Conservation (phyloP, 2,113 vertebrate genomes). For the Vulpes lagopus region DNA sequence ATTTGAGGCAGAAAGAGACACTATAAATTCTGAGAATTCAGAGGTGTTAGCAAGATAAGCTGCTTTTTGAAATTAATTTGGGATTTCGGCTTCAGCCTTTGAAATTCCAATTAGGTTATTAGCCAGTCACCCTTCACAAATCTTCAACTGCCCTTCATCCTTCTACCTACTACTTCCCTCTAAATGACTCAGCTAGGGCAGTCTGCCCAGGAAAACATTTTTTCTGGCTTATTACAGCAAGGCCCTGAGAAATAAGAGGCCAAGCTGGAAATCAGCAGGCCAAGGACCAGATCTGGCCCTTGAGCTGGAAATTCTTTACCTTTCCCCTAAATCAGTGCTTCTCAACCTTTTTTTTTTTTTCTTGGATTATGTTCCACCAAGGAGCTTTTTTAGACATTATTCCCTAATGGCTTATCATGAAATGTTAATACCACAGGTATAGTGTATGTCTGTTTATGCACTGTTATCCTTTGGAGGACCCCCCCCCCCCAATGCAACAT, state of each 20-base stretch:
- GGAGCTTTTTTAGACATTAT: neutral
- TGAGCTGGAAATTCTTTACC: neutral
- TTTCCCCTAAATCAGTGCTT: neutral
- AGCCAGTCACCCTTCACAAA: slow-evolving; percentile 52
- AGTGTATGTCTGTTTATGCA: neutral
- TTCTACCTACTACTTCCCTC: slow-evolving; percentile 44
- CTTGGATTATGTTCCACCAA: neutral
- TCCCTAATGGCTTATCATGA: neutral
- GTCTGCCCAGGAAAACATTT: slow-evolving; percentile 44
- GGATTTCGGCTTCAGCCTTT: slow-evolving; percentile 45
- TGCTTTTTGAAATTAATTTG: slow-evolving; percentile 72
- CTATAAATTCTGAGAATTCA: slow-evolving; percentile 54
- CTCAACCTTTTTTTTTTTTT: neutral
- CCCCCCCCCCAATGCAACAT: neutral
- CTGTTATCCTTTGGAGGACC: neutral
- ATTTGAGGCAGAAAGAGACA: slow-evolving; percentile 40
- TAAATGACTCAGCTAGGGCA: slow-evolving; percentile 57
- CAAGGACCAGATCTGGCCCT: neutral
- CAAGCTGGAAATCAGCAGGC: slow-evolving; percentile 34
- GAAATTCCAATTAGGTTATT: slow-evolving; percentile 71
- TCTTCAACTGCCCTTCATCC: slow-evolving; percentile 58
- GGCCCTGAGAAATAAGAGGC: slow-evolving; percentile 17
- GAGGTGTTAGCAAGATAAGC: slow-evolving; percentile 62
- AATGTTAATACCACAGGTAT: neutral
- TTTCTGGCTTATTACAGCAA: slow-evolving; percentile 37